Conservation (phyloP, 2,113 vertebrate species). For the Scartelaos histophorus region DNA sequence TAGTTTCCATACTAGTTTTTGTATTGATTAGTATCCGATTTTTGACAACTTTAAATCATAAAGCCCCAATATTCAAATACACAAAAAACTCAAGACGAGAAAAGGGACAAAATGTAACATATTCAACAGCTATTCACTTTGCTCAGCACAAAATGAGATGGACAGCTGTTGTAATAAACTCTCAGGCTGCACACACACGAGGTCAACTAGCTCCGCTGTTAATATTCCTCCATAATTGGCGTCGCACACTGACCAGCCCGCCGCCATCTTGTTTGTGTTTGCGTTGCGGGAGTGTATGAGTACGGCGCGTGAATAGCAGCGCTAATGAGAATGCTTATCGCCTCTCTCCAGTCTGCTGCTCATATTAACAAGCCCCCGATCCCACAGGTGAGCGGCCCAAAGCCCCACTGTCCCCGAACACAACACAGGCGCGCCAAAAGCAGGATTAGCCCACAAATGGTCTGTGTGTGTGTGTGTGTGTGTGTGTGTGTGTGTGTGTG, state of each 20-base stretch:
- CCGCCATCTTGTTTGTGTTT: neutral
- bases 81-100: neutral
- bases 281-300: neutral
- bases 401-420: conserved; percentile 2
- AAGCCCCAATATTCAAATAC: neutral
- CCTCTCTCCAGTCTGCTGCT: neutral
- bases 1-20: too few species aligned
- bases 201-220: neutral
- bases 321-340: conserved; percentile 7
- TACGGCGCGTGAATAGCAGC: neutral
- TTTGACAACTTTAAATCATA: too few species aligned
- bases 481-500: too few species aligned
- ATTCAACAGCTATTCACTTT: neutral
- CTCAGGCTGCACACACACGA: neutral
- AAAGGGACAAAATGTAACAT: neutral
- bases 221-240: neutral
- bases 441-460: neutral
- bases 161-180: neutral
- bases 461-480: neutral
- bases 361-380: neutral
- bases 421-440: neutral
- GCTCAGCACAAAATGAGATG: neutral
- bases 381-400: conserved; percentile 4
- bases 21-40: too few species aligned
- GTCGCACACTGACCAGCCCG: neutral